These are phyloP conservation scores for Clarias batrachus DNA, from an alignment of 2,113 vertebrate genomes.

Conservation along the genomic window DNA sequence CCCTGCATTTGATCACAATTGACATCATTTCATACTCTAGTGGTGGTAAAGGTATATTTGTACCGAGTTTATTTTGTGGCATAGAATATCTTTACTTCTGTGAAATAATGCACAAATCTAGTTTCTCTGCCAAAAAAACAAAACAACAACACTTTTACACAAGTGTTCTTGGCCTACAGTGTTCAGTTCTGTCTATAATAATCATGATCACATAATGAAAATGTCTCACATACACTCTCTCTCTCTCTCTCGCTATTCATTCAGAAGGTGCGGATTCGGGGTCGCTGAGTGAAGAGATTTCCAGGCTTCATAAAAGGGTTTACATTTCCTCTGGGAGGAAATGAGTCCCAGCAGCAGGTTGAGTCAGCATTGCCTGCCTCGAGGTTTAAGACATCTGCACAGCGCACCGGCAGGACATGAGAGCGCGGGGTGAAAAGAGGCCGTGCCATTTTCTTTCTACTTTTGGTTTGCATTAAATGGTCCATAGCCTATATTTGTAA, in stretches of 20 bases:
- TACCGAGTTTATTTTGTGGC: neutral
- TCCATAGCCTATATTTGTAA: neutral
- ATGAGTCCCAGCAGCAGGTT: conserved; percentile 29
- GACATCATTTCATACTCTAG: neutral
- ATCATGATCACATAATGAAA: neutral
- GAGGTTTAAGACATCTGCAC: conserved; percentile 32
- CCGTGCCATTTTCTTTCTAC: neutral
- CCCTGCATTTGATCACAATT: neutral
- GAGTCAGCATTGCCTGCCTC: conserved; percentile 35
- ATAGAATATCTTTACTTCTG: neutral
- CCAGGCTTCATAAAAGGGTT: conserved; percentile 41
- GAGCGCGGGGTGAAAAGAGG: neutral
- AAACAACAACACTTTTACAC: neutral
- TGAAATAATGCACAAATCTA: neutral
- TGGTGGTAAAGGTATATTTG: neutral
- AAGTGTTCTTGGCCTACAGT: neutral
- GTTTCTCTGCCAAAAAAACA: neutral
- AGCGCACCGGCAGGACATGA: conserved; percentile 3
- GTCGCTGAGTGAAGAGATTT: conserved; percentile 28
- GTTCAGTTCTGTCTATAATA: neutral
- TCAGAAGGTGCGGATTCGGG: conserved; percentile 32
- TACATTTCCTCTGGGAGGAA: conserved; percentile 47
- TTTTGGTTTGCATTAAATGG: neutral
- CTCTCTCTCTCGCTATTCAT: conserved; percentile 4
- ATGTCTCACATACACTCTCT: conserved; percentile 8